phyloP scores from a whole-genome alignment of 2,888 invertebrate genomes.

The Willowsia nigromaculata region DNA sequence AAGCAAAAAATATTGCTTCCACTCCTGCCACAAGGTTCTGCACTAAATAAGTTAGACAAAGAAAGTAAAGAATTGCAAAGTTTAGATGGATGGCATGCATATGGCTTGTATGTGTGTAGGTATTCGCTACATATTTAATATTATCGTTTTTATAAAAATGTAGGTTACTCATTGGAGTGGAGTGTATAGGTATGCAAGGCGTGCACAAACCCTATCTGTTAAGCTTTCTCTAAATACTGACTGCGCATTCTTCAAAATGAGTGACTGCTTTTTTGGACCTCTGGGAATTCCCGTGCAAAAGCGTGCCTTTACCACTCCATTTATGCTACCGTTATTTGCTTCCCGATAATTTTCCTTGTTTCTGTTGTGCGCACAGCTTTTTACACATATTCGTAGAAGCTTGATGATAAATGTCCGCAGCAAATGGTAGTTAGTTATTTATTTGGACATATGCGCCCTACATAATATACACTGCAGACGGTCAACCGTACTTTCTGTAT shows the following conservation, averaged over 20 bases:
- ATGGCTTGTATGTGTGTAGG: neutral
- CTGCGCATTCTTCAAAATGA: constrained; percentile 50
- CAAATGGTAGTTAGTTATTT: constrained; percentile 3
- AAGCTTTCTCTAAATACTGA: neutral
- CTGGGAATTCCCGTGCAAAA: constrained; percentile 20
- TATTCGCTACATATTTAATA: no score
- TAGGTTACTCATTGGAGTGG: no score
- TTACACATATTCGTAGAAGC: neutral
- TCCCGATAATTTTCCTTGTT: neutral
- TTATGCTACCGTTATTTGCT: neutral
- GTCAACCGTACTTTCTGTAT: neutral
- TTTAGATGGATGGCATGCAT: neutral
- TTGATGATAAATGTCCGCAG: constrained; percentile 6
- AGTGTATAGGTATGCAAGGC: neutral
- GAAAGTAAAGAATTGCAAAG: constrained; percentile 38
- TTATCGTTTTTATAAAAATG: no score
- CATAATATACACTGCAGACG: neutral
- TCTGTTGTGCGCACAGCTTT: neutral
- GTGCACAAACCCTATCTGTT: neutral
- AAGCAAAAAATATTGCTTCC: constrained; percentile 31
- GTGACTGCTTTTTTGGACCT: constrained; percentile 45
- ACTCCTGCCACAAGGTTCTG: constrained; percentile 8
- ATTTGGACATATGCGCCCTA: neutral
- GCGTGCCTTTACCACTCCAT: neutral
- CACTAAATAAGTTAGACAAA: constrained; percentile 45